Percentiles rank a stretch among this genome's conserved stretches.
These are phyloP conservation scores for Neelides folsomi DNA, from an alignment of 2,888 invertebrate species.

Conservation along the genomic window DNA sequence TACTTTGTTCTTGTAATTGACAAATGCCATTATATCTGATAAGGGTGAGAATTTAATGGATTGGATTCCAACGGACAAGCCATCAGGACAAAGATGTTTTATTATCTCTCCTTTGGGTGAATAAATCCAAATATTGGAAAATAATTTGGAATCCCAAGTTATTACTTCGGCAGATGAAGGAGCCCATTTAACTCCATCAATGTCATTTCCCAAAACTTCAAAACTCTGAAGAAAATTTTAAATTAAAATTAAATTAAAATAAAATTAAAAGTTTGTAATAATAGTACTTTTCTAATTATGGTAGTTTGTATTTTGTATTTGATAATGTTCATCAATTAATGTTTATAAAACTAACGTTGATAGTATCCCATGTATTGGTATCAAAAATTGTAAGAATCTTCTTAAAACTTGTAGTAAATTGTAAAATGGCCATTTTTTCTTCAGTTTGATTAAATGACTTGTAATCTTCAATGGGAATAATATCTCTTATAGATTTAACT, in stretches of 20 bases:
- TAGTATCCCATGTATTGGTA: slow-evolving; percentile 5
- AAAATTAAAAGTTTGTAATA: too few species aligned
- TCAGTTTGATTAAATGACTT: slow-evolving; percentile 15
- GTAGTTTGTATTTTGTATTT: too few species aligned
- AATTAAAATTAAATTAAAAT: slow-evolving; percentile 1
- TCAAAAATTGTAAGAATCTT: slow-evolving; percentile 11
- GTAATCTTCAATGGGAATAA: slow-evolving; percentile 8
- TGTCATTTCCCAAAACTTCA: slow-evolving; percentile 6
- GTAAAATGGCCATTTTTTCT: slow-evolving; percentile 10
- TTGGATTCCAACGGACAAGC: slow-evolving; percentile 13
- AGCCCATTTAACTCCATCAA: slow-evolving; percentile 15
- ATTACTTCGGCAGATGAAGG: slow-evolving; percentile 7
- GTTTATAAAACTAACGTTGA: too few species aligned
- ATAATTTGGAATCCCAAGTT: slow-evolving; percentile 18
- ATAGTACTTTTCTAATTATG: too few species aligned
- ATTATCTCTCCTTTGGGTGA: slow-evolving; percentile 10
- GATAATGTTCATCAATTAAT: too few species aligned
- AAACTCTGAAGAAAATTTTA: slow-evolving; percentile 6
- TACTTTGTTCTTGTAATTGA: slow-evolving; percentile 13
- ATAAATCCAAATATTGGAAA: slow-evolving; percentile 21
- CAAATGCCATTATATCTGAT: slow-evolving; percentile 14
- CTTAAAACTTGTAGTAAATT: slow-evolving; percentile 5
- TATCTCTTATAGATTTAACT: slow-evolving; percentile 11
- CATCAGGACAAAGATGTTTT: slow-evolving; percentile 18
- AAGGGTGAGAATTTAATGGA: slow-evolving; percentile 10